Percentiles rank a stretch among this genome's conserved stretches.
These are phyloP conservation scores for Eleginops maclovinus DNA, from an alignment of 2,113 vertebrate species.

Conservation along the genomic window DNA sequence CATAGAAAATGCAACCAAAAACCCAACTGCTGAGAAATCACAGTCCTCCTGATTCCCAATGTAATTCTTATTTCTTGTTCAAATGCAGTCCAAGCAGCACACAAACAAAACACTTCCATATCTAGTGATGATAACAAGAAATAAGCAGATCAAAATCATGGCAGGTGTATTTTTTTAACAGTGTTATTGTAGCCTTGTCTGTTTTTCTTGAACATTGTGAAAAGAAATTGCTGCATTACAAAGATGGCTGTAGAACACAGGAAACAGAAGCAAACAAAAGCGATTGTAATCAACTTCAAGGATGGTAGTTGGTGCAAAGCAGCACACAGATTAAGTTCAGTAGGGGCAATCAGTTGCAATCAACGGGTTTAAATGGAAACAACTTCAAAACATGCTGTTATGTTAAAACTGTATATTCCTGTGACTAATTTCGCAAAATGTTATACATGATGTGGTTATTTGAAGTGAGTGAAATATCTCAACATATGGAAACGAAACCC, in stretches of 20 bases:
- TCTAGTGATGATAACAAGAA: neutral
- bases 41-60: neutral
- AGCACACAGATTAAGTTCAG: conserved; percentile 25
- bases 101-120: neutral
- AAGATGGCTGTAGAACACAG: conserved; percentile 15
- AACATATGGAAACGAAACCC: neutral
- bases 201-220: conserved; percentile 14
- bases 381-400: conserved; percentile 25
- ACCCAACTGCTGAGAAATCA: neutral
- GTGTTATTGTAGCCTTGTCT: neutral
- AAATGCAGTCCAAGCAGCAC: conserved; percentile 3
- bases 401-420: conserved; percentile 3
- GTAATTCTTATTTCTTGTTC: neutral
- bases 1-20: neutral
- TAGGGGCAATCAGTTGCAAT: conserved; percentile 64
- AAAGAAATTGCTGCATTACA: conserved; percentile 17
- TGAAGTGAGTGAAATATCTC: neutral
- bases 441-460: conserved; percentile 8
- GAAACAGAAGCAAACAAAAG: conserved; percentile 34
- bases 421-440: neutral
- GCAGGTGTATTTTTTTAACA: conserved; percentile 25
- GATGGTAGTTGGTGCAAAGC: conserved; percentile 37
- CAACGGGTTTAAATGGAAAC: conserved; percentile 29
- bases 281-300: conserved; percentile 55
- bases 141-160: conserved; percentile 6